Percentiles rank a stretch among this genome's conserved stretches.
Conservation (phyloP, 2,888 invertebrate species). For the Priapulus caudatus region DNA sequence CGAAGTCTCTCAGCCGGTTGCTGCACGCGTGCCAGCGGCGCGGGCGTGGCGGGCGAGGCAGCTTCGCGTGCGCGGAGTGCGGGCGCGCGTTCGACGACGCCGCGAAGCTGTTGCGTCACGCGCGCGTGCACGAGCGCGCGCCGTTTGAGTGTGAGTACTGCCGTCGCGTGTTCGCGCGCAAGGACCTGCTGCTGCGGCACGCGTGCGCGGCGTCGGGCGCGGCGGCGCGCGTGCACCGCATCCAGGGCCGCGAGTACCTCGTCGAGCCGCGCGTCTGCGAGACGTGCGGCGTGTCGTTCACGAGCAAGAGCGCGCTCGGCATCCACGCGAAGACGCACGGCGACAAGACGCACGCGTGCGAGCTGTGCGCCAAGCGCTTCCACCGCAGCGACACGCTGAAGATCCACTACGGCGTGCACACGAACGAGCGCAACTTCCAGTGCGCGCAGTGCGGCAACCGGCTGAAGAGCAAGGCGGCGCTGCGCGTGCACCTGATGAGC, state of each 20-base stretch:
- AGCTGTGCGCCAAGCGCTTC: conserved; percentile 41
- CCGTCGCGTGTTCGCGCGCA: background rate
- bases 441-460: conserved; percentile 42
- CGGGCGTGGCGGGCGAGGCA: too few species aligned
- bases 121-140: background rate
- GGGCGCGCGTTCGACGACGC: background rate
- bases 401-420: conserved; percentile 41
- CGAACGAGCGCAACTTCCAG: conserved; percentile 25
- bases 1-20: background rate
- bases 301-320: conserved; percentile 39
- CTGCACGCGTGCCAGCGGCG: background rate
- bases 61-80: background rate
- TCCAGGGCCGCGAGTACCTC: background rate
- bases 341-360: conserved; percentile 38
- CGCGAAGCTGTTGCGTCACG: background rate
- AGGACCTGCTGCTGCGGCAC: background rate
- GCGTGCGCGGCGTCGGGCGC: background rate
- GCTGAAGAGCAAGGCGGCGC: conserved; percentile 41
- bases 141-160: background rate
- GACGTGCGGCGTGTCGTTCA: conserved; percentile 42
- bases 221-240: background rate
- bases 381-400: conserved; percentile 41
- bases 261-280: conserved; percentile 37
- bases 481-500: conserved; percentile 41
- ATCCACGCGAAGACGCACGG: conserved; percentile 41